Evolutionary conservation across 2,113 vertebrate species (phyloP).

Genomic region (Tychaedon coryphoeus): DNA sequence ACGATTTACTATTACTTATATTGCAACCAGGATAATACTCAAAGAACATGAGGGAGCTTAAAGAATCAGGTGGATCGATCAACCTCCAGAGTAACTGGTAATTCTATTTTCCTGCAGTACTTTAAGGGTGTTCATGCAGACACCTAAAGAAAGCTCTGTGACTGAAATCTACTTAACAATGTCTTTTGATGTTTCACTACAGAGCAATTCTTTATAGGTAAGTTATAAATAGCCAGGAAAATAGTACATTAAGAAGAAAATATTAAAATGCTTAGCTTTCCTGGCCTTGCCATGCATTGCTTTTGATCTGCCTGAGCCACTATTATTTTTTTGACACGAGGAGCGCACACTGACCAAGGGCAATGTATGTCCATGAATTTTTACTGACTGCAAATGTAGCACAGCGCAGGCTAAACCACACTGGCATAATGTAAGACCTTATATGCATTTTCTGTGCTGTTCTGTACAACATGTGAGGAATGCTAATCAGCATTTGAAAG

Average conservation of each 20-base stretch:
- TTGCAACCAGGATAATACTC: not conserved
- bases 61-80: not conserved
- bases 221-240: slow-evolving; percentile 37
- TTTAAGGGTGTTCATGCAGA: not conserved
- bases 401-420: not conserved
- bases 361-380: slow-evolving; percentile 3
- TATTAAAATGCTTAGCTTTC: not conserved
- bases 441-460: slow-evolving; percentile 32
- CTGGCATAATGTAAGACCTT: slow-evolving; percentile 13
- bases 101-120: slow-evolving; percentile 4
- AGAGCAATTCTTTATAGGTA: not conserved
- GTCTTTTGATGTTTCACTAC: slow-evolving; percentile 22
- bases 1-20: not conserved
- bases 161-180: not conserved
- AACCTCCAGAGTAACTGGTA: not conserved
- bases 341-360: not conserved
- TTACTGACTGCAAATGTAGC: slow-evolving; percentile 2
- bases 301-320: slow-evolving; percentile 41
- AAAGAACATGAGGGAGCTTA: not conserved
- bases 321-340: not conserved
- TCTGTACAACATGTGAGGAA: slow-evolving; percentile 13
- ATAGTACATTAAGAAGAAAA: slow-evolving; percentile 2
- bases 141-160: not conserved
- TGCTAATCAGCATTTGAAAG: slow-evolving; percentile 61
- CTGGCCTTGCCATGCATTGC: not conserved